These are phyloP conservation scores for Erythrolamprus reginae DNA, from an alignment of 2,113 vertebrate species.

Conservation along the genomic window DNA sequence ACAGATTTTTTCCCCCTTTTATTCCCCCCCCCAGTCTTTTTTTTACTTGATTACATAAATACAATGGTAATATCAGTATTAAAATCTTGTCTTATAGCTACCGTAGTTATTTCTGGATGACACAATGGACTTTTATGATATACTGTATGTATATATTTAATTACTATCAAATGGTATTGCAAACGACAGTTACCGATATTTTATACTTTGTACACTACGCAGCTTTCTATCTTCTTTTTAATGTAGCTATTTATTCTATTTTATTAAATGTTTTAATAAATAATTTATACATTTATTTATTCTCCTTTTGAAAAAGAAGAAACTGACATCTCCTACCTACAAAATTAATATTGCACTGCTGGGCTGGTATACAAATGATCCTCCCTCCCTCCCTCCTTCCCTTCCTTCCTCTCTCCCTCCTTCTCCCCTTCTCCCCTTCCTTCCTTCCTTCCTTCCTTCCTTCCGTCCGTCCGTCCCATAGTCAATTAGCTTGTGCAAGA, in stretches of 20 bases:
- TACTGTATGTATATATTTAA: neutral
- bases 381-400: neutral
- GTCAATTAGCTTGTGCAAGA: conserved; percentile 13
- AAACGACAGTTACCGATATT: neutral
- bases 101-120: neutral
- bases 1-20: neutral
- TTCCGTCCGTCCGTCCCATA: neutral
- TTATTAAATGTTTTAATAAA: neutral
- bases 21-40: no score
- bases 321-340: neutral
- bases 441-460: neutral
- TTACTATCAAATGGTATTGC: neutral
- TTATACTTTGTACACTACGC: neutral
- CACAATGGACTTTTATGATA: neutral
- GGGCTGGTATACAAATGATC: no score
- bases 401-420: no score
- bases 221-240: neutral
- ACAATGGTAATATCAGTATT: neutral
- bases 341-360: neutral
- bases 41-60: neutral
- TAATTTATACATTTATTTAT: neutral
- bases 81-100: neutral
- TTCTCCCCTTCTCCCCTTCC: no score
- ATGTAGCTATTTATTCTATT: neutral
- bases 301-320: neutral